Evolutionary conservation across 2,888 invertebrate genomes (phyloP).

Genomic region (Ligdia adustata): DNA sequence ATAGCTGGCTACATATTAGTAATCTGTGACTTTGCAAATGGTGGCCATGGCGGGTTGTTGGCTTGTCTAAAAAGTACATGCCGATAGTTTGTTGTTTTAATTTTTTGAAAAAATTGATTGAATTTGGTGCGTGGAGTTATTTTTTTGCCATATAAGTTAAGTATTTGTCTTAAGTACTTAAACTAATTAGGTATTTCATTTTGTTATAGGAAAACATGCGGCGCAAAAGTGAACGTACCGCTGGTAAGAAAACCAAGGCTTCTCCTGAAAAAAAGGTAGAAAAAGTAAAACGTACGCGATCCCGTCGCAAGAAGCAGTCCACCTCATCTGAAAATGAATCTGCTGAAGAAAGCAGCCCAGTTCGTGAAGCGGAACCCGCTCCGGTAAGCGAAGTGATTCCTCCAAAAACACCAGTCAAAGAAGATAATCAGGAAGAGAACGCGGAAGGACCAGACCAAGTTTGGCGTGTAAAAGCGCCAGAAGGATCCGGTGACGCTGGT

Average conservation of each 20-base stretch:
- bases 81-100: slow-evolving; percentile 16
- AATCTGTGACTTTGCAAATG: too few species aligned
- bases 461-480: slow-evolving; percentile 82
- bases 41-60: slow-evolving; percentile 37
- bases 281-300: slow-evolving; percentile 80
- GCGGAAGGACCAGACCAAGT: slow-evolving; percentile 74
- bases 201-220: slow-evolving; percentile 82
- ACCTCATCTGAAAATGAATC: slow-evolving; percentile 82
- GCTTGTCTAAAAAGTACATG: slow-evolving; percentile 37
- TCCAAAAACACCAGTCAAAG: slow-evolving; percentile 59
- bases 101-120: background rate
- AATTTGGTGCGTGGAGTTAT: background rate
- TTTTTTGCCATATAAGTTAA: background rate
- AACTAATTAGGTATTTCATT: background rate
- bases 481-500: slow-evolving; percentile 74
- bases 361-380: slow-evolving; percentile 48
- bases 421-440: slow-evolving; percentile 65
- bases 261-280: slow-evolving; percentile 86
- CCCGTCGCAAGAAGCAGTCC: slow-evolving; percentile 82
- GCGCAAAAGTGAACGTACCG: slow-evolving; percentile 89
- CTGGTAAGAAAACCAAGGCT: slow-evolving; percentile 85
- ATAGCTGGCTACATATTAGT: too few species aligned
- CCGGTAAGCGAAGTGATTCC: slow-evolving; percentile 52
- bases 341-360: slow-evolving; percentile 63
- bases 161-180: background rate